Conservation (phyloP, 1,140 invertebrate genomes). For the Drosophila nigromelanica region DNA sequence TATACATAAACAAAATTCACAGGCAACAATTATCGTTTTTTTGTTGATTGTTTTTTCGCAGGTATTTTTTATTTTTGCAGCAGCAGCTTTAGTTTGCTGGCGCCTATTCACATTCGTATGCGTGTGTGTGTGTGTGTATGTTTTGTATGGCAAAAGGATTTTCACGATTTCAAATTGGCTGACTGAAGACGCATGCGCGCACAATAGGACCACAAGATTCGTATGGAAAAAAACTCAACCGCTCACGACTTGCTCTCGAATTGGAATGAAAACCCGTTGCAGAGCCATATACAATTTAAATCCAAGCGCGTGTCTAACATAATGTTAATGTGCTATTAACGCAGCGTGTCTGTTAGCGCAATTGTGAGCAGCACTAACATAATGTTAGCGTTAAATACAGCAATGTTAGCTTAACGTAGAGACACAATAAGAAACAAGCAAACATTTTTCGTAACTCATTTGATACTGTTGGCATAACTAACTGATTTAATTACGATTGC, state of each 20-base stretch:
- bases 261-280: conserved; percentile 68
- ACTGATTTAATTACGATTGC: neutral
- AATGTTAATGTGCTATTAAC: conserved; percentile 8
- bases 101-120: conserved; percentile 15
- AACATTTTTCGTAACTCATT: neutral
- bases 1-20: conserved; percentile 72
- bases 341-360: conserved; percentile 7
- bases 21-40: conserved; percentile 46
- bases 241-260: conserved; percentile 67
- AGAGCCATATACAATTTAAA: conserved; percentile 55
- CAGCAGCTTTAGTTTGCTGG: conserved; percentile 24
- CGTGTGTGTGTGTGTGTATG: conserved; percentile 13
- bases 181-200: conserved; percentile 48
- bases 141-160: conserved; percentile 60
- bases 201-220: conserved; percentile 45
- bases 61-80: too few relatives aligned
- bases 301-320: conserved; percentile 32
- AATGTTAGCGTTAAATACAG: neutral
- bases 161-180: conserved; percentile 50
- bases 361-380: neutral
- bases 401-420: neutral
- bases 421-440: neutral
- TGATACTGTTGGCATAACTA: neutral
- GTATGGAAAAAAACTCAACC: conserved; percentile 55
- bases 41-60: too few relatives aligned